Percentiles rank a stretch among this genome's conserved stretches.
Evolutionary conservation across 2,113 vertebrate genomes (phyloP).

Genomic region (Acanthochromis polyacanthus): DNA sequence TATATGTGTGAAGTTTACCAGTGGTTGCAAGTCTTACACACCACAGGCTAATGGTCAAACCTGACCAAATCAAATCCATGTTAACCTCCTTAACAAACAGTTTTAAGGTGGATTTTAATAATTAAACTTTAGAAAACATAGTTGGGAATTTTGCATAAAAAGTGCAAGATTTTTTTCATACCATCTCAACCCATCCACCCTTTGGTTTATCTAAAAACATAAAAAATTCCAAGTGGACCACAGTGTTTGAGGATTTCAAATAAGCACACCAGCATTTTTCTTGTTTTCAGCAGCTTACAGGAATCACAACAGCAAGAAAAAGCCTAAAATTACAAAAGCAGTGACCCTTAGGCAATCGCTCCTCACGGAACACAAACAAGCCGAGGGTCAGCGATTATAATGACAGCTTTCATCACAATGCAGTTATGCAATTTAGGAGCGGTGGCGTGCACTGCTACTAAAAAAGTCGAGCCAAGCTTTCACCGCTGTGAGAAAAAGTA

Average conservation of each 20-base stretch:
- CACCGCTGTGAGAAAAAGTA: neutral
- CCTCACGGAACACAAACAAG: conserved; percentile 18
- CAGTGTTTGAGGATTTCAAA: neutral
- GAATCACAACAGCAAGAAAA: neutral
- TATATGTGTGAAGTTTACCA: too few species aligned
- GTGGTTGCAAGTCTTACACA: too few species aligned
- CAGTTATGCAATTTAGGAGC: conserved; percentile 6
- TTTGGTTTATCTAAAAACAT: neutral
- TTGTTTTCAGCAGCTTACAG: conserved; percentile 6
- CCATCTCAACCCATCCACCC: too few species aligned
- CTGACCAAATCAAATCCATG: too few species aligned
- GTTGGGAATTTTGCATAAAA: too few species aligned
- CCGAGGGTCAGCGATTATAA: neutral
- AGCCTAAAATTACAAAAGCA: neutral
- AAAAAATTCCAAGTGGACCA: neutral
- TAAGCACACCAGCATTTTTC: neutral
- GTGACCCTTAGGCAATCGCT: neutral
- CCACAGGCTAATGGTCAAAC: too few species aligned
- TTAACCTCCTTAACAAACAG: too few species aligned
- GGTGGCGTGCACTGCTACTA: neutral
- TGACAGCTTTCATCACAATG: conserved; percentile 15
- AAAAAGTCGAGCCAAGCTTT: neutral
- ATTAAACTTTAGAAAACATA: too few species aligned
- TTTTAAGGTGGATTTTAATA: too few species aligned
- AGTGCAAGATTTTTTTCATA: too few species aligned